These are phyloP conservation scores for Pollachius pollachius DNA, from an alignment of 2,113 vertebrate genomes.

Conservation along the genomic window DNA sequence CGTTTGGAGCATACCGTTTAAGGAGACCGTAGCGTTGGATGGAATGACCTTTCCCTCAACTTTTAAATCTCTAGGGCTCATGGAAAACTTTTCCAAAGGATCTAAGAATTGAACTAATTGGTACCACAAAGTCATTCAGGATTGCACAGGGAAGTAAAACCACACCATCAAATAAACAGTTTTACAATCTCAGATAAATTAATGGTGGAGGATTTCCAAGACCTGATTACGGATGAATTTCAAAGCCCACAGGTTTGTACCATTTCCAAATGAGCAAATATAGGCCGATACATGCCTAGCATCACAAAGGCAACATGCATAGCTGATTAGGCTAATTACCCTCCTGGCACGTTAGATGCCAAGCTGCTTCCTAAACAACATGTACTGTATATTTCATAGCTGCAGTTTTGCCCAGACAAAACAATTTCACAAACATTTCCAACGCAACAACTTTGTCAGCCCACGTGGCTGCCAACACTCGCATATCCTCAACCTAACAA, in stretches of 20 bases:
- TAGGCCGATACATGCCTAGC: background rate
- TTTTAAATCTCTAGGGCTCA: slow-evolving; percentile 10
- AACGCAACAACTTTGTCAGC: background rate
- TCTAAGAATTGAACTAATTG: slow-evolving; percentile 11
- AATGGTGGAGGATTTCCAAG: background rate
- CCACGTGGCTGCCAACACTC: background rate
- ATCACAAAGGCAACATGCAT: background rate
- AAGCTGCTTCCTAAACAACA: background rate
- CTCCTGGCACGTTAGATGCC: background rate
- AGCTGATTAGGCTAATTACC: background rate
- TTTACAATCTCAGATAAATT: background rate
- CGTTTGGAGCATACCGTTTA: background rate
- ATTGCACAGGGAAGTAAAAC: background rate
- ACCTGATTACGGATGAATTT: background rate
- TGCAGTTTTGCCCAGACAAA: background rate
- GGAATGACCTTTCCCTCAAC: slow-evolving; percentile 14
- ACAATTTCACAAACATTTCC: background rate
- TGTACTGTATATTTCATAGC: background rate
- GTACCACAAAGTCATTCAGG: background rate
- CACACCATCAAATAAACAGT: slow-evolving; percentile 1
- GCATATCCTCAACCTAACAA: background rate
- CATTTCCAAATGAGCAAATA: slow-evolving; percentile 4
- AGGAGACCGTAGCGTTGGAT: background rate
- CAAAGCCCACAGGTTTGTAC: background rate
- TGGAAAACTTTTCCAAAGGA: slow-evolving; percentile 10